Evolutionary conservation across 2,797 vertebrate genomes (phyloP), one percentile per base, ranked within the genome.

Genomic region (Geotrypetes seraphini): DNA sequence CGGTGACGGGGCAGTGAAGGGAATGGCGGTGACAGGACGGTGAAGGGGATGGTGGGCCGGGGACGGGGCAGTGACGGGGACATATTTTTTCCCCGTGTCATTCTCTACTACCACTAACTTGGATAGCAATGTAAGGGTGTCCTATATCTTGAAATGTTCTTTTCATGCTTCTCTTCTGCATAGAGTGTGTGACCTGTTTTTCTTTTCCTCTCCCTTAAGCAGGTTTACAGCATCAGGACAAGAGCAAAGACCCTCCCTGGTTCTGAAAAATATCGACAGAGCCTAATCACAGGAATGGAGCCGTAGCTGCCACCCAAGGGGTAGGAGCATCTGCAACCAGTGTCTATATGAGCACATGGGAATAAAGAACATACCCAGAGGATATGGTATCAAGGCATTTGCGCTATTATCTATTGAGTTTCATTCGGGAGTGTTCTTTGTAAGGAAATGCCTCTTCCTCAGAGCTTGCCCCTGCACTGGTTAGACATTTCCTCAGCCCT

Each of bases 201-300:
- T 22, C 26, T 19, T 20, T 14, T 56, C 6, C 16, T 59, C 21
- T 68, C 18, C 48, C 23, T 34, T 34, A 47, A 43, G 10, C 66
- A 96, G 92, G 83, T 71, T 73, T 85, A 39, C 91, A 83, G 41
- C 71, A 94, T 66, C 90, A 89, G 53, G 89, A 92, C 67, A 96
- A 96, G 82, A 76, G 51, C 59, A 93, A 93, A 69, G 79, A 88
- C 16, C 70, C 87, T 23, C 75, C 85, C 43, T 97, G 93, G 92
- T 96, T 94, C 74, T 96, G 76, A 89, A 47, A 47, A 59, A 38
- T 45, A 40, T n/a, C n/a, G n/a, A n/a, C 25, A 33, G 22, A 16
- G 52, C 44, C 34, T 36, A 14, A 32, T 29, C 28, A 37, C 23
- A 44, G 47, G n/a, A 23, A 28, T 33, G 53, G 29, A 48, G 47